Evolutionary conservation across 1,140 invertebrate genomes (phyloP).

Genomic region (Macrosteles quadrilineatus): DNA sequence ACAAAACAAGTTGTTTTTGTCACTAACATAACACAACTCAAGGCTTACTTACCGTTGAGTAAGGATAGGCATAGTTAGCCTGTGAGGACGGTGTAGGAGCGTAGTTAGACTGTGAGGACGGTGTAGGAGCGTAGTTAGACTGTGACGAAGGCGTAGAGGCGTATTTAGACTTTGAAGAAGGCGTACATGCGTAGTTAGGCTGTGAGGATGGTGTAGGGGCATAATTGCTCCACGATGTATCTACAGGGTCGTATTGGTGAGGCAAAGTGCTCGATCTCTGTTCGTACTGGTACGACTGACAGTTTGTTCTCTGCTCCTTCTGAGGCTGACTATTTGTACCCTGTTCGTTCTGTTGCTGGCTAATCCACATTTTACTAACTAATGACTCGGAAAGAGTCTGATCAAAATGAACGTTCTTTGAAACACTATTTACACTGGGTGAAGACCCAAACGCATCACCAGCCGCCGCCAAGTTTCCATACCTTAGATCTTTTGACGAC

Average conservation of each 20-base stretch:
- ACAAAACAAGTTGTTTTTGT: no score
- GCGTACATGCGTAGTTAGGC: background rate
- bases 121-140: no score
- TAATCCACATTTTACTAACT: conserved; percentile 37
- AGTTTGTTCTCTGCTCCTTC: background rate
- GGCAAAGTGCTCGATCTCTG: background rate
- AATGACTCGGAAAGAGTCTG: conserved; percentile 33
- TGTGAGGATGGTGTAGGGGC: background rate
- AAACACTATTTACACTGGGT: conserved; percentile 18
- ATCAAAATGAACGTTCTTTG: conserved; percentile 30
- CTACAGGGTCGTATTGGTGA: conserved; percentile 33
- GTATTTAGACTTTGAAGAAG: no score
- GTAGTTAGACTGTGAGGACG: no score
- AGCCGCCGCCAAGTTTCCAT: background rate
- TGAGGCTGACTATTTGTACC: background rate
- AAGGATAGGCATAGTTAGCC: no score
- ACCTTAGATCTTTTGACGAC: conserved; percentile 10
- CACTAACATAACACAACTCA: no score
- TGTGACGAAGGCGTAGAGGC: no score
- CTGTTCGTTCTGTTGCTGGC: background rate
- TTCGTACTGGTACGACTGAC: conserved; percentile 25
- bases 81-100: no score
- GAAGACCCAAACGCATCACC: background rate
- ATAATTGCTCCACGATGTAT: conserved; percentile 16
- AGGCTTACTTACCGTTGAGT: no score